Evolutionary conservation across 2,113 vertebrate genomes (phyloP).

Genomic region (Zapornia atra): DNA sequence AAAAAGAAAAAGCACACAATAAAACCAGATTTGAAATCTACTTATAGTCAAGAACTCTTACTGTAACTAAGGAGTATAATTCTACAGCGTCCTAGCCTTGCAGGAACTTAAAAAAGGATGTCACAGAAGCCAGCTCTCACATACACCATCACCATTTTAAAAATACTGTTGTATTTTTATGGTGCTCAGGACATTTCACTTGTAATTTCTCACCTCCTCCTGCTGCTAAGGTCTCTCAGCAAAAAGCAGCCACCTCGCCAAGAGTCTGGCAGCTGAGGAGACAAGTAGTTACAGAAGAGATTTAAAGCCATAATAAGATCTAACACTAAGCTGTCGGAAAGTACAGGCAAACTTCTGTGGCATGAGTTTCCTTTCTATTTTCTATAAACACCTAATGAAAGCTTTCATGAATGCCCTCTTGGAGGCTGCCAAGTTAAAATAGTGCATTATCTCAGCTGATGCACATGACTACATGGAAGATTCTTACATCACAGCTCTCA

Average conservation of each 20-base stretch:
- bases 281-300: slow-evolving; percentile 6
- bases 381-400: slow-evolving; percentile 39
- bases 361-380: slow-evolving; percentile 50
- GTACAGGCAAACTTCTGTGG: slow-evolving; percentile 53
- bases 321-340: slow-evolving; percentile 21
- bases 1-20: not conserved
- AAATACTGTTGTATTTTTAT: slow-evolving; percentile 36
- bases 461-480: not conserved
- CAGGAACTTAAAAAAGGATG: not conserved
- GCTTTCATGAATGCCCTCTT: not conserved
- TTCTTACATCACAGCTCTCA: not conserved
- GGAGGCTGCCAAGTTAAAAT: slow-evolving; percentile 40
- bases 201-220: slow-evolving; percentile 25
- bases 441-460: slow-evolving; percentile 47
- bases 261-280: not conserved
- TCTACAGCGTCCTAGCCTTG: not conserved
- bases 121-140: not conserved
- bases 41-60: not conserved
- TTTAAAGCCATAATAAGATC: slow-evolving; percentile 60
- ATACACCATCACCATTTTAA: not conserved
- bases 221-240: not conserved
- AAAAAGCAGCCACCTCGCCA: not conserved
- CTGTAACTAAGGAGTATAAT: not conserved
- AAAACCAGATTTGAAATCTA: not conserved
- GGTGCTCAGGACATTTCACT: not conserved